Evolutionary conservation across 2,113 vertebrate genomes (phyloP).

Genomic region (Microtus ochrogaster): DNA sequence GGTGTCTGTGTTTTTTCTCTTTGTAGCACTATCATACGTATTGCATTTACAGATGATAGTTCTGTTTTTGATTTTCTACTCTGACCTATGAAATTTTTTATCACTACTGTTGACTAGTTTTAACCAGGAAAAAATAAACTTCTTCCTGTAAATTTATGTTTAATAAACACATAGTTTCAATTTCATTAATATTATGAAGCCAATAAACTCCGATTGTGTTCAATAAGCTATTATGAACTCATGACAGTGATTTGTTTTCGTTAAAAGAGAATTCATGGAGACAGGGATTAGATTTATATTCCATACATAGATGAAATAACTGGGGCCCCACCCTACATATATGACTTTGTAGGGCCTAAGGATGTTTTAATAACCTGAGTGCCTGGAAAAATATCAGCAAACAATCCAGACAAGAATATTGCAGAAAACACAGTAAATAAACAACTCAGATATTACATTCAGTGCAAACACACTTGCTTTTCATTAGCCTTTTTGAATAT

Average conservation of each 20-base stretch:
- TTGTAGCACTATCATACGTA: not conserved
- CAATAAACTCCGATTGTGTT: not conserved
- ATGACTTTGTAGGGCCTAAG: rapidly evolving
- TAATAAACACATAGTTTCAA: not conserved
- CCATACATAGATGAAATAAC: not conserved
- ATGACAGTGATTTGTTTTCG: not conserved
- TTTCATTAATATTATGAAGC: conserved; percentile 9
- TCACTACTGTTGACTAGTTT: not conserved
- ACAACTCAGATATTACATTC: not conserved
- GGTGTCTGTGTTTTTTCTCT: not conserved
- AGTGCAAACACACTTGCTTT: not conserved
- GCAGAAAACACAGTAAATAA: not conserved
- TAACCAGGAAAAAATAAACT: not conserved
- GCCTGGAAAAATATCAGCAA: not conserved
- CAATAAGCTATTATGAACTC: not conserved
- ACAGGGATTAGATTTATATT: not conserved
- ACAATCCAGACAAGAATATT: not conserved
- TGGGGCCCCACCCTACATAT: not conserved
- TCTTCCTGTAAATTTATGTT: not conserved
- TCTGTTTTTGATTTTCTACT: not conserved
- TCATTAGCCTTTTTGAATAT: conserved; percentile 25
- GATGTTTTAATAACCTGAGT: not conserved
- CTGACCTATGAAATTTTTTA: not conserved
- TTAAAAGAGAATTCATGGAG: conserved; percentile 20
- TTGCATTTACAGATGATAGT: not conserved